Evolutionary conservation across 2,888 invertebrate genomes (phyloP).

Genomic region (Tenthredo scrophulariae): DNA sequence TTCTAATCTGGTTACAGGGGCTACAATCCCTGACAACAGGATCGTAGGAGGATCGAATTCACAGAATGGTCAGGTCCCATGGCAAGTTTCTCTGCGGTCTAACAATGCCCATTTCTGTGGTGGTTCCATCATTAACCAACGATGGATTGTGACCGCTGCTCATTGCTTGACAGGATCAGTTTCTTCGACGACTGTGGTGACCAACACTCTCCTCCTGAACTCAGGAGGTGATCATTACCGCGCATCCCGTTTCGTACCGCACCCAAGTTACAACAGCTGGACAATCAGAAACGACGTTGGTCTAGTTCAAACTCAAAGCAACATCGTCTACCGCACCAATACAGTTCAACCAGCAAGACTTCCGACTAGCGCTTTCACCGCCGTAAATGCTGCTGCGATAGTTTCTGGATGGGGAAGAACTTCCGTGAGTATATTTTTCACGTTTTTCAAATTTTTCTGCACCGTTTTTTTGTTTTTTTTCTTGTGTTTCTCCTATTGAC

Average conservation of each 20-base stretch:
- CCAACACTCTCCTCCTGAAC: constrained; percentile 3
- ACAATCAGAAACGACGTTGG: constrained; percentile 59
- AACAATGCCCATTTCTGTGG: constrained; percentile 82
- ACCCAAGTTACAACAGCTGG: constrained; percentile 56
- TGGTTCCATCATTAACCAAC: constrained; percentile 81
- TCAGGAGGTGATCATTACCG: constrained; percentile 33
- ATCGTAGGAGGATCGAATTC: constrained; percentile 80
- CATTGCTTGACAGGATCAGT: constrained; percentile 81
- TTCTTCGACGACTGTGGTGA: background rate
- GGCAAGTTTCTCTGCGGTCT: constrained; percentile 79
- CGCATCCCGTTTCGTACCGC: constrained; percentile 28
- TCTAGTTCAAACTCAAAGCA: constrained; percentile 54
- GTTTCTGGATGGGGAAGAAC: constrained; percentile 80
- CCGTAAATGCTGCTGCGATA: constrained; percentile 72
- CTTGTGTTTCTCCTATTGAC: no score
- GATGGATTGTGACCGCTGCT: constrained; percentile 81
- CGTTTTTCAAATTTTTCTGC: background rate
- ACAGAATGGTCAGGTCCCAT: constrained; percentile 79
- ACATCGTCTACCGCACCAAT: constrained; percentile 59
- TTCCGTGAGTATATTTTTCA: constrained; percentile 72
- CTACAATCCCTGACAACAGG: constrained; percentile 19
- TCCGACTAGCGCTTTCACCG: constrained; percentile 73
- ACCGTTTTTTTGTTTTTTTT: background rate
- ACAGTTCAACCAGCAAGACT: constrained; percentile 76
- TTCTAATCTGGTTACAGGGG: background rate